These are phyloP conservation scores for Leuctra nigra DNA, from an alignment of 2,888 invertebrate species.

Conservation along the genomic window DNA sequence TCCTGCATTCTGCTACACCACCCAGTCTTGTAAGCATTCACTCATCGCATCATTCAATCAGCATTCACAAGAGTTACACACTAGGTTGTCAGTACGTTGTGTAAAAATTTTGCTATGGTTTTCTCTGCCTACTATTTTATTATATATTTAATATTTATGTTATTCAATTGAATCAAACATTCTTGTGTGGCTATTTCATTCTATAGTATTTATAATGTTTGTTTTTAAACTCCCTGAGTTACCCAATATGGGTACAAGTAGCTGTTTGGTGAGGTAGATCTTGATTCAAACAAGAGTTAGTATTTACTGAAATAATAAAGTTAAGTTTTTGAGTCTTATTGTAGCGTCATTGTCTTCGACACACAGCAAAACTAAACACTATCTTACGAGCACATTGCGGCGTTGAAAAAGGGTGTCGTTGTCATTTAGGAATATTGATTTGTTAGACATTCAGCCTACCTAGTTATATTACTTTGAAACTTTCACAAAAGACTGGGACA, in stretches of 20 bases:
- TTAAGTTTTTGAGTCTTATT: neutral
- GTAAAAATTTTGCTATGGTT: conserved; percentile 26
- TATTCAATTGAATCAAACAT: conserved; percentile 19
- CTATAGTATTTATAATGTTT: conserved; percentile 20
- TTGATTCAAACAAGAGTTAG: conserved; percentile 21
- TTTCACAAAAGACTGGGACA: too few relatives aligned
- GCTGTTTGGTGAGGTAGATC: conserved; percentile 28
- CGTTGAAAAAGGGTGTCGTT: neutral
- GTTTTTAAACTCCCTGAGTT: conserved; percentile 28
- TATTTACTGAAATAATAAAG: neutral
- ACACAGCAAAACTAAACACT: neutral
- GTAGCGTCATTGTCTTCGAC: too few relatives aligned
- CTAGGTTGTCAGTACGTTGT: conserved; percentile 24
- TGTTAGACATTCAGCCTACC: too few relatives aligned
- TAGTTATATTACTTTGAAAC: too few relatives aligned
- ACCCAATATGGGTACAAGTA: conserved; percentile 25
- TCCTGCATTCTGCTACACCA: neutral
- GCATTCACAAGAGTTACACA: too few relatives aligned
- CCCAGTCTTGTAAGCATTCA: too few relatives aligned
- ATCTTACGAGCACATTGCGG: neutral
- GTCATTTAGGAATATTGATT: too few relatives aligned
- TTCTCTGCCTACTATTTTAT: too few relatives aligned
- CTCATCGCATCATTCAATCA: too few relatives aligned
- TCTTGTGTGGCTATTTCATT: conserved; percentile 20
- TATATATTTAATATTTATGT: conserved; percentile 2